These are phyloP conservation scores for Danaus chrysippus DNA, from an alignment of 2,888 invertebrate genomes.

Conservation along the genomic window DNA sequence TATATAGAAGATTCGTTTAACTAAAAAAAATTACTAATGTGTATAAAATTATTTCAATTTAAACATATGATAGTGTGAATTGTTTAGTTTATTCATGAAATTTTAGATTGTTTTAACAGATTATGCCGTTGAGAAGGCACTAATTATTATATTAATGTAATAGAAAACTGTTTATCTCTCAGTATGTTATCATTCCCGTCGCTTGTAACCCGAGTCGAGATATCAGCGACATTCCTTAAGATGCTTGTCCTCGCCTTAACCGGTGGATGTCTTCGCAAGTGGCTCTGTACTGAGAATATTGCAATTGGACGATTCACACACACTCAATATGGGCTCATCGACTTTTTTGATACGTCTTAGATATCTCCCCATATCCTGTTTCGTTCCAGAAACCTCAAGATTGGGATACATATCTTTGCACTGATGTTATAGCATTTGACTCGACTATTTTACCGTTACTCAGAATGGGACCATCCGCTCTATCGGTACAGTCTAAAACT, in stretches of 20 bases:
- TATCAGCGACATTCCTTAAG: slow-evolving; percentile 57
- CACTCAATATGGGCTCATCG: slow-evolving; percentile 52
- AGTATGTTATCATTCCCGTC: slow-evolving; percentile 20
- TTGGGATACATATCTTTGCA: slow-evolving; percentile 16
- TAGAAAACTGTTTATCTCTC: no score
- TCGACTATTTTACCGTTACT: slow-evolving; percentile 61
- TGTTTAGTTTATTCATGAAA: no score
- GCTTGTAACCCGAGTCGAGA: slow-evolving; percentile 38
- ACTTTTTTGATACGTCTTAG: slow-evolving; percentile 54
- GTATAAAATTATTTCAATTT: no score
- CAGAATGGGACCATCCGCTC: slow-evolving; percentile 71
- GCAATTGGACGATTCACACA: slow-evolving; percentile 63
- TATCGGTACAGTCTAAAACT: slow-evolving; percentile 51
- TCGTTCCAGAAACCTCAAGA: slow-evolving; percentile 7
- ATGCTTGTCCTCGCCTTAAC: slow-evolving; percentile 69
- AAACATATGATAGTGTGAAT: no score
- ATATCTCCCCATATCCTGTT: slow-evolving; percentile 25
- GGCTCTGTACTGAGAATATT: slow-evolving; percentile 60
- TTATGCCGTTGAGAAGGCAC: no score
- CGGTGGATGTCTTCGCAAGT: slow-evolving; percentile 58
- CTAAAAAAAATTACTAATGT: slow-evolving; percentile 5
- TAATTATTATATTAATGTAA: no score
- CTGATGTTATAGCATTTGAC: slow-evolving; percentile 42
- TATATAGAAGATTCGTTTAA: no score
- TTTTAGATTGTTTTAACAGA: no score